These are phyloP conservation scores for Alviniconcha marisindica DNA, from an alignment of 1,140 invertebrate genomes.

Conservation along the genomic window DNA sequence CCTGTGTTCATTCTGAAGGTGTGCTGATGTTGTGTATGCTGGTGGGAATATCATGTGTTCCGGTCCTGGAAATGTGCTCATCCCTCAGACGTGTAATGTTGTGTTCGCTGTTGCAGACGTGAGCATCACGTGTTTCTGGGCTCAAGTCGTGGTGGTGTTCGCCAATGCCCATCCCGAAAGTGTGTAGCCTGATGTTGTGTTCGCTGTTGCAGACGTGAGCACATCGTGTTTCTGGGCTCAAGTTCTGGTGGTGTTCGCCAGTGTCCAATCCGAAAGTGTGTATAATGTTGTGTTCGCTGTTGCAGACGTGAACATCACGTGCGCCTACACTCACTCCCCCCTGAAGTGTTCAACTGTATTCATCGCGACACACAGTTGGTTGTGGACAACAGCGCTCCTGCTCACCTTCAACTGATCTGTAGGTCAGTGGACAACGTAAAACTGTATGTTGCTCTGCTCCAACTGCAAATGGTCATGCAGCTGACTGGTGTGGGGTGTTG, in stretches of 20 bases:
- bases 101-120: background rate
- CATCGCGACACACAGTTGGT: background rate
- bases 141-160: too few relatives aligned
- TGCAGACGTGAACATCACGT: conserved; percentile 13
- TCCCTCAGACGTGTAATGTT: too few relatives aligned
- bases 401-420: background rate
- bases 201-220: background rate
- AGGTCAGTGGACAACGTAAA: too few relatives aligned
- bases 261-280: background rate
- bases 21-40: too few relatives aligned
- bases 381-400: background rate
- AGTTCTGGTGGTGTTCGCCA: background rate
- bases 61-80: too few relatives aligned
- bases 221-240: background rate
- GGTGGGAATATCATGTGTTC: too few relatives aligned
- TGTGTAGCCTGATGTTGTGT: too few relatives aligned
- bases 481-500: too few relatives aligned
- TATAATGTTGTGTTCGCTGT: background rate
- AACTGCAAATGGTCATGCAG: too few relatives aligned
- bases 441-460: too few relatives aligned
- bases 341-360: conserved; percentile 23
- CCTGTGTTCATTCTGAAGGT: background rate
- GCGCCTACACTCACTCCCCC: background rate
- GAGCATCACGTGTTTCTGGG: background rate
- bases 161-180: too few relatives aligned